These are phyloP conservation scores for Ceratothoa steindachneri DNA, from an alignment of 2,888 invertebrate genomes.

Conservation along the genomic window DNA sequence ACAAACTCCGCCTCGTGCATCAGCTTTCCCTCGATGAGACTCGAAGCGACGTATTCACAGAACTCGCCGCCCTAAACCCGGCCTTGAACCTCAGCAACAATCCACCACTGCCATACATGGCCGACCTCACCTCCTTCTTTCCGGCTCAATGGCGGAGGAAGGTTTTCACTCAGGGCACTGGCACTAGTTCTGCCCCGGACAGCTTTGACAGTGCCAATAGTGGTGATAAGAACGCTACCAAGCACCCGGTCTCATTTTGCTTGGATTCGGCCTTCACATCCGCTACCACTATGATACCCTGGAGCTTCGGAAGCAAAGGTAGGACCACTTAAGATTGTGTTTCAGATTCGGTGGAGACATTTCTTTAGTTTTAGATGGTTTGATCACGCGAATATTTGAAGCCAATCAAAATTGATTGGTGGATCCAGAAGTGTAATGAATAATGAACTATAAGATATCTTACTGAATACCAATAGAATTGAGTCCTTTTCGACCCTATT, in stretches of 20 bases:
- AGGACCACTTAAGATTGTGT: background rate
- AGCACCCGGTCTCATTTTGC: constrained; percentile 35
- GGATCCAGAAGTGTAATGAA: too few species aligned
- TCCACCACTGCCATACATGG: constrained; percentile 42
- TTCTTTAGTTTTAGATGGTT: background rate
- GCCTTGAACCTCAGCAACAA: constrained; percentile 27
- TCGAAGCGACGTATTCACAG: constrained; percentile 43
- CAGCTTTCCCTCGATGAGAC: constrained; percentile 44
- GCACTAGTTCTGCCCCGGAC: constrained; percentile 39
- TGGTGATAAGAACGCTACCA: background rate
- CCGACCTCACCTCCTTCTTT: constrained; percentile 38
- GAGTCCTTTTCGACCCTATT: too few species aligned
- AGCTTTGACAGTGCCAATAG: constrained; percentile 32
- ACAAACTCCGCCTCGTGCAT: constrained; percentile 43
- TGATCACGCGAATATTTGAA: background rate
- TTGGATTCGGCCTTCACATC: constrained; percentile 38
- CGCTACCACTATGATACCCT: constrained; percentile 32
- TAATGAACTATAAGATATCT: too few species aligned
- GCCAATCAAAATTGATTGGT: too few species aligned
- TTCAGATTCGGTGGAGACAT: background rate
- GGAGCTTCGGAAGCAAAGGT: constrained; percentile 25
- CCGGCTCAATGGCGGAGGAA: constrained; percentile 29
- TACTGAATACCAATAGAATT: too few species aligned
- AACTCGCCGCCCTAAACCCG: constrained; percentile 37
- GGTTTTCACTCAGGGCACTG: constrained; percentile 30